These are phyloP conservation scores for Gymnogyps californianus DNA, from an alignment of 2,113 vertebrate species.

Conservation along the genomic window DNA sequence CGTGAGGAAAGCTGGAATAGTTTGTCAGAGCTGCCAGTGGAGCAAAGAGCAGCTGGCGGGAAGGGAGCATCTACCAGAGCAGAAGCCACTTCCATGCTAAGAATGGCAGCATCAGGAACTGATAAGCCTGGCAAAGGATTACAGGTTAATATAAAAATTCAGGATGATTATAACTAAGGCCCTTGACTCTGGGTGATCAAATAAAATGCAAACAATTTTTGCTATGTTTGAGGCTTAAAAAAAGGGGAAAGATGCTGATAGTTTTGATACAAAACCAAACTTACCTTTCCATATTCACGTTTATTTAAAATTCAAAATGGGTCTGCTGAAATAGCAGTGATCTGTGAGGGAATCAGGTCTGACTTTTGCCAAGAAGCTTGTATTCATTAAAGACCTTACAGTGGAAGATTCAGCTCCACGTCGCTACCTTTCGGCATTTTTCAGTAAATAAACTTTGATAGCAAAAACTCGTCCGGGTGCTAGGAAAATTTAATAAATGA, in stretches of 20 bases:
- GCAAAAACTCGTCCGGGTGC: not conserved
- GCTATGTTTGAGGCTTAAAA: not conserved
- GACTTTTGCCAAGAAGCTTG: not conserved
- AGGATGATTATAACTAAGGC: not conserved
- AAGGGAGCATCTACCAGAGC: not conserved
- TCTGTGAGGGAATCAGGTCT: not conserved
- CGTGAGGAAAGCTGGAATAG: not conserved
- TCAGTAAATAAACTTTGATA: not conserved
- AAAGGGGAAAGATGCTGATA: no score
- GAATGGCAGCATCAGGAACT: not conserved
- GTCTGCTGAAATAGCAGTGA: not conserved
- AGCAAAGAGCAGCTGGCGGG: not conserved
- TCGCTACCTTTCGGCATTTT: not conserved
- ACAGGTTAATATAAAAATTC: not conserved
- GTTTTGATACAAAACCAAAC: not conserved
- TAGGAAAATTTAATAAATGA: not conserved
- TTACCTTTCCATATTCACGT: not conserved
- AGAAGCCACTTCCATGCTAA: fast-evolving
- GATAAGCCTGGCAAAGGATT: not conserved
- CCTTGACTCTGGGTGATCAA: not conserved
- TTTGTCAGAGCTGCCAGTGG: not conserved
- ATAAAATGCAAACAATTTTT: not conserved
- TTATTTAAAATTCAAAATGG: not conserved
- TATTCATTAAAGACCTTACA: not conserved
- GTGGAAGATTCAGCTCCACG: not conserved